Percentiles rank a stretch among this genome's conserved stretches.
phyloP scores from a whole-genome alignment of 2,797 vertebrate genomes.

The Carduelis carduelis region DNA sequence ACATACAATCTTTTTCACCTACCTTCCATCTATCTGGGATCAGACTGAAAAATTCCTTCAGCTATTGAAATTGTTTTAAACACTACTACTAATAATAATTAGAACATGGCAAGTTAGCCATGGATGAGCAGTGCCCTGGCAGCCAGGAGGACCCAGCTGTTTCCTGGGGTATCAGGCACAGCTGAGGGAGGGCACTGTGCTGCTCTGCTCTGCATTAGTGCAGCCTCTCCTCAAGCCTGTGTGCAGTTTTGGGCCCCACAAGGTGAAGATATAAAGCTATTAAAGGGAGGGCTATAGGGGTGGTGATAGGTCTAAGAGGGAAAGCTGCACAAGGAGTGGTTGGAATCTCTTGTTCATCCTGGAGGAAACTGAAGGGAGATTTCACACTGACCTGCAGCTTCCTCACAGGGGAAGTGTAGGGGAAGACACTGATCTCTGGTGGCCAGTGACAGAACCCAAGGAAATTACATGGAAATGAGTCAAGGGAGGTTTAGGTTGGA shows the following conservation, averaged over 20 bases:
- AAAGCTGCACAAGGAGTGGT: neutral
- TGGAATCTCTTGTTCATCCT: neutral
- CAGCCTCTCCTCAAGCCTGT: neutral
- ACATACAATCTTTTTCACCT: neutral
- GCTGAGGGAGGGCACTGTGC: neutral
- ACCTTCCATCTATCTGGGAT: neutral
- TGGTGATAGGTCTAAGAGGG: neutral
- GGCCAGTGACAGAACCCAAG: neutral
- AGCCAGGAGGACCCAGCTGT: neutral
- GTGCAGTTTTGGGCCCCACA: neutral
- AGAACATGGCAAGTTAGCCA: neutral
- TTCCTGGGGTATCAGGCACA: neutral
- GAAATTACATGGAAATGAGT: neutral
- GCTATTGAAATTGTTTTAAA: neutral
- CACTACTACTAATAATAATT: fast-evolving
- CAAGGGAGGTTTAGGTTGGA: neutral
- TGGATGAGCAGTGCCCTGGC: neutral
- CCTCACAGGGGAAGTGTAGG: neutral
- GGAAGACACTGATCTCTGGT: neutral
- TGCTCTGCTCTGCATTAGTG: neutral
- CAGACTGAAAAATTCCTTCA: neutral
- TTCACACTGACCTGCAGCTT: neutral
- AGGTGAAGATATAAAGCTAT: neutral
- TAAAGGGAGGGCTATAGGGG: fast-evolving
- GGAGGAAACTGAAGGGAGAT: neutral